Base-by-base conservation (phyloP, 2,888 invertebrate genomes). In the Seira musarum region DNA sequence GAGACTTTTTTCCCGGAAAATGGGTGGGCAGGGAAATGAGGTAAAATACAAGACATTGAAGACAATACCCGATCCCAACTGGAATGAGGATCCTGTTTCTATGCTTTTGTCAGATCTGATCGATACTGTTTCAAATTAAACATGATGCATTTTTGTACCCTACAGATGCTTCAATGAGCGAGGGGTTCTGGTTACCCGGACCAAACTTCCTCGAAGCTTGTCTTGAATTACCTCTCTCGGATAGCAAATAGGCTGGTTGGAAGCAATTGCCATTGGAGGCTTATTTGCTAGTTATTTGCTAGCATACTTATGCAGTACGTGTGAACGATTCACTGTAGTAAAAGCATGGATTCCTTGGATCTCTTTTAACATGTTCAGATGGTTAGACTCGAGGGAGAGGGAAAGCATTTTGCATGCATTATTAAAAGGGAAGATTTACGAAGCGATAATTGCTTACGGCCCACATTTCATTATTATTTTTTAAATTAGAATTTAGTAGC, bases 21-120 rank as follows among this genome's bases (percentile, higher is more conserved):
- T 40, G 40, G 40, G 6, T 40, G 60, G 63, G 49, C 5, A 75
- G 22, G 75, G 22, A 68, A 67, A 68, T 67, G 75, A 64, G n/a
- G n/a, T n/a, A 8, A 40, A 40, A 13, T 40, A 40, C 40, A 5
- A 40, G 40, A 5, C 40, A 8, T 13, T 40, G 40, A 40, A 40
- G n/a, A n/a, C n/a, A n/a, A n/a, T n/a, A n/a, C n/a, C n/a, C n/a
- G n/a, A n/a, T n/a, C n/a, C n/a, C n/a, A n/a, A n/a, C n/a, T n/a
- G n/a, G n/a, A n/a, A n/a, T n/a, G n/a, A n/a, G n/a, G n/a, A n/a
- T n/a, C n/a, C n/a, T n/a, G n/a, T n/a, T n/a, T n/a, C n/a, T n/a
- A n/a, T n/a, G n/a, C n/a, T n/a, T n/a, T n/a, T n/a, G n/a, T n/a
- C n/a, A n/a, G n/a, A n/a, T n/a, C n/a, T n/a, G n/a, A 40, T 40